Conservation (phyloP, 2,888 invertebrate species). For the Megastigmus dorsalis region DNA sequence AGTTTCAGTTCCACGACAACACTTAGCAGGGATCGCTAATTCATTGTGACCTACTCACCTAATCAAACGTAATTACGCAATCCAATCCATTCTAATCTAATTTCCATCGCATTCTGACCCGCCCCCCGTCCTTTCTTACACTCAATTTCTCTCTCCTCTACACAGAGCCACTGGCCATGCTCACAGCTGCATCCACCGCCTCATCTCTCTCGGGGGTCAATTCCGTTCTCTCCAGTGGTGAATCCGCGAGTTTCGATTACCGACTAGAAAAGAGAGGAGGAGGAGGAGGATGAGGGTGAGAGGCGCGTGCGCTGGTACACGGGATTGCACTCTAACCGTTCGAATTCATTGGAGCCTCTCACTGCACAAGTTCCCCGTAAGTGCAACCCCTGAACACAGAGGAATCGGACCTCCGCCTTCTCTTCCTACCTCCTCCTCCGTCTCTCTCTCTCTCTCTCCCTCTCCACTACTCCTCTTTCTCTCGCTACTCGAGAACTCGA, state of each 20-base stretch:
- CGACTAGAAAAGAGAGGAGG: too few relatives aligned
- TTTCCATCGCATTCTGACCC: too few relatives aligned
- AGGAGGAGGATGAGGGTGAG: background rate
- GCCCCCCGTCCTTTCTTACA: conserved; percentile 38
- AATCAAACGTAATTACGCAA: background rate
- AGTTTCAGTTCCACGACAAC: too few relatives aligned
- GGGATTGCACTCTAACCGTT: conserved; percentile 24
- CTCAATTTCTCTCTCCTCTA: conserved; percentile 16
- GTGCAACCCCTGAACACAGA: conserved; percentile 38
- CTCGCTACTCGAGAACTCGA: conserved; percentile 1
- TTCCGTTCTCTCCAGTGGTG: background rate
- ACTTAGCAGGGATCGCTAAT: too few relatives aligned
- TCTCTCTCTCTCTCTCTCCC: background rate
- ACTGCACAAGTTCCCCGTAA: conserved; percentile 31
- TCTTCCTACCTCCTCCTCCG: background rate
- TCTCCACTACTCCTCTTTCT: background rate
- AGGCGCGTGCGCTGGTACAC: conserved; percentile 27
- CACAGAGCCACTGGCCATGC: too few relatives aligned
- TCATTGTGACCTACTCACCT: background rate
- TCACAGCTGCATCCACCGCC: too few relatives aligned
- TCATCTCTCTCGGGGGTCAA: background rate
- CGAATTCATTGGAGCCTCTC: background rate
- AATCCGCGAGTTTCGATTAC: conserved; percentile 34
- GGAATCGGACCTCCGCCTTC: background rate
- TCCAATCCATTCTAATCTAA: background rate